phyloP scores from a whole-genome alignment of 2,113 vertebrate species.

The Gobio gobio region DNA sequence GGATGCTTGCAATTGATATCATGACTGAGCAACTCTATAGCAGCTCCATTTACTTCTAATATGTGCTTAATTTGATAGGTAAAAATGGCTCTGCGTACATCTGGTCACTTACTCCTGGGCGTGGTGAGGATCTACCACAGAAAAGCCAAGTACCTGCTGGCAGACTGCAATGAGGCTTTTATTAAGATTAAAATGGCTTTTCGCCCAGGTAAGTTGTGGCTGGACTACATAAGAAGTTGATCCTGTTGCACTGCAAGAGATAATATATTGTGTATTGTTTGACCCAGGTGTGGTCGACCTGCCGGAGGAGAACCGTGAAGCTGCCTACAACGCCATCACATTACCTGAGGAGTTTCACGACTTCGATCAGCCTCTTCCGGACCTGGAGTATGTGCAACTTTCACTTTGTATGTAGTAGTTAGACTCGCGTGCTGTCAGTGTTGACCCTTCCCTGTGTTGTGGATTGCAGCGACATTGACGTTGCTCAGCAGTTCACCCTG shows the following conservation, averaged over 20 bases:
- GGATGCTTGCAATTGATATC: not conserved
- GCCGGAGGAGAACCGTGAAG: constrained; percentile 98
- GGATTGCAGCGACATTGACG: constrained; percentile 92
- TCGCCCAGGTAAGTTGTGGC: constrained; percentile 85
- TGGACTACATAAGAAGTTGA: not conserved
- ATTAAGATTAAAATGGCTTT: constrained; percentile 99
- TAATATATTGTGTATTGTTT: constrained; percentile 33
- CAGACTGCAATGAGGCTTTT: constrained; percentile 99
- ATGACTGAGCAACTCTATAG: not conserved
- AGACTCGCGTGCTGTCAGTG: not conserved
- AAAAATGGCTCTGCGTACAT: constrained; percentile 98
- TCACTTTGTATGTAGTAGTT: not conserved
- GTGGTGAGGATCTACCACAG: constrained; percentile 99
- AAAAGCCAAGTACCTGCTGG: constrained; percentile 98
- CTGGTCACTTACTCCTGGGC: constrained; percentile 93
- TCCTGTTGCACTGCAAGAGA: not conserved
- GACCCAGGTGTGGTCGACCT: constrained; percentile 94
- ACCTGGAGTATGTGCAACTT: constrained; percentile 87
- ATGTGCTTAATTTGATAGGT: constrained; percentile 75
- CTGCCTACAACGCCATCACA: constrained; percentile 98
- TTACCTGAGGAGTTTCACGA: constrained; percentile 98
- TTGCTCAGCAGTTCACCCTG: constrained; percentile 97
- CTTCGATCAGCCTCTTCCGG: constrained; percentile 97
- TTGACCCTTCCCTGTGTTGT: constrained; percentile 13
- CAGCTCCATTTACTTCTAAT: not conserved